Evolutionary conservation across 2,888 invertebrate genomes (phyloP), one percentile per base, ranked within the genome.

Genomic region (Sphecodes monilicornis): DNA sequence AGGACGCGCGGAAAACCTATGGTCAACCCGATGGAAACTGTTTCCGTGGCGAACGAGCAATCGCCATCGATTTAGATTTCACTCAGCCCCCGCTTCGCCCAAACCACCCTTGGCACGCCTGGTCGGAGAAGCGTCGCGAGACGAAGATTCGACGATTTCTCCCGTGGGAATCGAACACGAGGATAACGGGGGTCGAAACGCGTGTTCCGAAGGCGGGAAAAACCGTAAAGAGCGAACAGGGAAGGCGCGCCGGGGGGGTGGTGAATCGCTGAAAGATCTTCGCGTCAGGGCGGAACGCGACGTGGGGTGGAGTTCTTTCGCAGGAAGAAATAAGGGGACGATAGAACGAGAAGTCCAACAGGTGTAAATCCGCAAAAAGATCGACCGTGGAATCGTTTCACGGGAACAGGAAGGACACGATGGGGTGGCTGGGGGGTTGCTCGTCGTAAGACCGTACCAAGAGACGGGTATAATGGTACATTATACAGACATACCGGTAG

Each of bases 291-390:
- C 77, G 46, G 78, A 72, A 68, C 74, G 77, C 76, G 79, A 81
- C 8, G 75, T 78, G 87, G 84, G 86, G 80, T 81, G 77, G 79
- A 85, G 85, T 84, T 89, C 82, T 84, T 88, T 86, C 72, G 88
- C 79, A 84, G 86, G 86, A 87, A 89, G 87, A 90, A 91, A 91
- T 90, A 91, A 89, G 88, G 87, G 87, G 76, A 78, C 85, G 89
- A 88, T 89, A 81, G 90, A 90, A 91, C 88, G 85, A 89, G 90
- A 91, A 91, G 91, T 94, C 92, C 94, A 94, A 94, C 94, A 94
- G 94, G 94, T 94, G 94, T 91, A 94, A 93, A 93, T 93, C 92
- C 90, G 91, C 89, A 91, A 92, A 92, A 92, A 93, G 92, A 92
- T 91, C 88, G 92, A 91, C 88, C 90, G 90, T 86, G 86, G 90